Base-by-base conservation (phyloP, 2,113 vertebrate genomes). In the Petroica traversi region DNA sequence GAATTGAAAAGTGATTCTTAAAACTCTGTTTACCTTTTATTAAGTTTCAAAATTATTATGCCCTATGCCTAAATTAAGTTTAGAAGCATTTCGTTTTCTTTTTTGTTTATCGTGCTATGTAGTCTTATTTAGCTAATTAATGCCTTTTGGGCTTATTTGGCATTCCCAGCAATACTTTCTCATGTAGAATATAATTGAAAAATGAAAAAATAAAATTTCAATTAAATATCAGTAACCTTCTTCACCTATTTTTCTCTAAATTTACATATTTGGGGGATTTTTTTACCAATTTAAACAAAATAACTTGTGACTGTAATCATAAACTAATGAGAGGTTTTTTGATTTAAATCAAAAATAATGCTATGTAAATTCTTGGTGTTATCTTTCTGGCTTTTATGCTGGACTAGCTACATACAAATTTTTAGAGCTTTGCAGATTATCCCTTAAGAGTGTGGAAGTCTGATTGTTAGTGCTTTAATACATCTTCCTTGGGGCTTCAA, bases 1-100 rank as follows among this genome's bases (percentile, higher is more conserved):
- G 79, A 92, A 89, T 88, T 91, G 58, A 95, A 87, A 97, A 94
- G 38, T 71, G 41, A 51, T 59, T 67, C 72, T 86, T 96, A 89
- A 66, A 94, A 84, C 40, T 94, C 62, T 91, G 12, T 57, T 93
- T 93, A 73, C 49, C 41, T 72, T 84, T 82, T 82, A 89, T 91
- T 83, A 61, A 57, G 38, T 88, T 95, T 85, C 28, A 71, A 83
- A 91, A 96, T 80, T 0, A 85, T 78, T 72, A 45, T 87, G 52
- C 19, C 51, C 19, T 71, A 23, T 92, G 25, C 62, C 55, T 73
- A 83, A 68, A 96, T 96, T 83, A 73, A 71, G 51, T 91, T 95
- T 75, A 69, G 55, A 84, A 92, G n/a, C 33, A 40, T 80, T 91
- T 94, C 0, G 73, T 92, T 95, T 87, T 89, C 19, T 24, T 85